These are phyloP conservation scores for Drosophila guanche DNA, from an alignment of 1,140 invertebrate species.

Conservation along the genomic window DNA sequence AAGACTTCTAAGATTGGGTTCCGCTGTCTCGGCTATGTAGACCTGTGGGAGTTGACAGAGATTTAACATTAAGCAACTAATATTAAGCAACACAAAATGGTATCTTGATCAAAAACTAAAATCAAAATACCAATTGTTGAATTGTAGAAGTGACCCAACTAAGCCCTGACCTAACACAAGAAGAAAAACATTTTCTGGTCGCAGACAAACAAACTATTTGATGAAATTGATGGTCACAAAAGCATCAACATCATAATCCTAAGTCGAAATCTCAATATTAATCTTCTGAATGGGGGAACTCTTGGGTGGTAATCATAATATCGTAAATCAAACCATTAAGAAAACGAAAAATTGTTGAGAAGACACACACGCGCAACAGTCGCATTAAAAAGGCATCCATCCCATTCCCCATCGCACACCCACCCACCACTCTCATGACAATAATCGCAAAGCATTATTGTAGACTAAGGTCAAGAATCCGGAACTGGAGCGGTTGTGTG, in stretches of 20 bases:
- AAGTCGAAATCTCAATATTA: slow-evolving; percentile 30
- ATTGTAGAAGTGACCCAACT: too few species aligned
- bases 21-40: slow-evolving; percentile 89
- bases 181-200: too few species aligned
- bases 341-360: slow-evolving; percentile 37
- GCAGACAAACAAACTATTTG: slow-evolving; percentile 53
- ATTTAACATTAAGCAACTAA: background rate
- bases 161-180: too few species aligned
- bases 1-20: slow-evolving; percentile 87
- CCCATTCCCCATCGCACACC: background rate
- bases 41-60: slow-evolving; percentile 84
- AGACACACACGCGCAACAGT: slow-evolving; percentile 64
- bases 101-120: background rate
- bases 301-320: slow-evolving; percentile 62
- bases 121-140: too few species aligned
- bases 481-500: slow-evolving; percentile 57
- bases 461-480: slow-evolving; percentile 81
- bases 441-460: slow-evolving; percentile 58
- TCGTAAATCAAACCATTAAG: slow-evolving; percentile 71
- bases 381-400: slow-evolving; percentile 19
- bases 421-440: slow-evolving; percentile 3
- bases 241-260: slow-evolving; percentile 22
- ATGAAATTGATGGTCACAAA: slow-evolving; percentile 64
- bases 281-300: slow-evolving; percentile 50
- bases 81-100: background rate